A percentile compares a stretch with the other conserved stretches of the same genome.
Conservation (phyloP, 2,888 invertebrate species). For the Lasioglossum calceatum region DNA sequence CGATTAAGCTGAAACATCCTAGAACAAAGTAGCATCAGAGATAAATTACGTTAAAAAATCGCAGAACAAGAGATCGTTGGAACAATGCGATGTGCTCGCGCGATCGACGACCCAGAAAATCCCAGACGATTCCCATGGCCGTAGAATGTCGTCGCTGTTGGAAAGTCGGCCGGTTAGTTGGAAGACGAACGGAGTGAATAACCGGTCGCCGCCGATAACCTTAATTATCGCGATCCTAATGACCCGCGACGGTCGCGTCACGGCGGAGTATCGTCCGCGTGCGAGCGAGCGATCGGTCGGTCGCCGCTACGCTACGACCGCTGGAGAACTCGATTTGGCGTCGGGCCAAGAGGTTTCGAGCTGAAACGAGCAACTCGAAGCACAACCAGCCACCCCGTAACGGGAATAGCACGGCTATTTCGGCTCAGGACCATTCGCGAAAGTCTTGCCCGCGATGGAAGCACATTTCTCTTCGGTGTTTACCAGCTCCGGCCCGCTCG, state of each 20-base stretch:
- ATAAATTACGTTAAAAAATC: background rate
- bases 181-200: conserved; percentile 48
- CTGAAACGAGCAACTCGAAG: conserved; percentile 16
- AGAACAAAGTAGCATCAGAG: background rate
- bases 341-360: conserved; percentile 51
- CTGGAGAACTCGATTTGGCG: conserved; percentile 68
- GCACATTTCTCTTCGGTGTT: conserved; percentile 49
- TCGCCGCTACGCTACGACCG: conserved; percentile 15
- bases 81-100: background rate
- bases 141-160: background rate
- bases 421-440: conserved; percentile 36
- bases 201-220: conserved; percentile 65
- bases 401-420: conserved; percentile 61
- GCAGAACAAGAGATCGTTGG: background rate
- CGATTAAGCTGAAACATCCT: background rate
- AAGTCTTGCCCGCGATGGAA: conserved; percentile 37
- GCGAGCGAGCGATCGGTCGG: background rate
- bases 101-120: conserved; percentile 5
- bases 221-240: conserved; percentile 70
- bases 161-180: conserved; percentile 12
- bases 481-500: conserved; percentile 16
- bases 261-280: conserved; percentile 32
- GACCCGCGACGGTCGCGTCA: conserved; percentile 51
- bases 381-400: conserved; percentile 35
- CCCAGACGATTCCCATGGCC: background rate